phyloP scores from a whole-genome alignment of 2,888 invertebrate species.

The Dryococelus australis region DNA sequence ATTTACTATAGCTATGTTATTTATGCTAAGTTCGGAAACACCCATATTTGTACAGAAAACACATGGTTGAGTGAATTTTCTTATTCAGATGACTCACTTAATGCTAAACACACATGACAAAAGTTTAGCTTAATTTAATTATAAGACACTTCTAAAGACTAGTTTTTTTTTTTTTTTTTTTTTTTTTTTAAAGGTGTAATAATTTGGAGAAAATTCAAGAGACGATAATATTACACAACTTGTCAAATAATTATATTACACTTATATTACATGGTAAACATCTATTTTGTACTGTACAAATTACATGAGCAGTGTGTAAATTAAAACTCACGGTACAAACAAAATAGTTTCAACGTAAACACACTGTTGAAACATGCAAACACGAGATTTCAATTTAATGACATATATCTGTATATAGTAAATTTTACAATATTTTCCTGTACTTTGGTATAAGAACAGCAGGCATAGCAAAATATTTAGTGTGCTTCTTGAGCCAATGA shows the following conservation, averaged over 20 bases:
- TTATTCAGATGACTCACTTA: background rate
- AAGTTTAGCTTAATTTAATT: background rate
- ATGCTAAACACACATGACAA: background rate
- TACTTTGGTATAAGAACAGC: too few species aligned
- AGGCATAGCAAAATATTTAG: too few species aligned
- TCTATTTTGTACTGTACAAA: constrained; percentile 8
- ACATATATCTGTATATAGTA: too few species aligned
- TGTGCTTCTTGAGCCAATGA: too few species aligned
- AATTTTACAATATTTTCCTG: too few species aligned
- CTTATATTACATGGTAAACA: background rate
- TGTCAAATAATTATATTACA: background rate
- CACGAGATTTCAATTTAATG: too few species aligned
- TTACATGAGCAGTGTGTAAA: background rate
- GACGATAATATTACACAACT: background rate
- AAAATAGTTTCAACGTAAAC: too few species aligned
- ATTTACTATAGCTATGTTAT: background rate
- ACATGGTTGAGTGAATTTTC: background rate
- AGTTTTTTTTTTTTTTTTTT: background rate
- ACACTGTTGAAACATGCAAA: background rate
- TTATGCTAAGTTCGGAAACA: background rate
- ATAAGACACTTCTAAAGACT: background rate
- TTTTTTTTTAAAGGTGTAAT: background rate
- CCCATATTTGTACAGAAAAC: background rate
- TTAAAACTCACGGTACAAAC: too few species aligned
- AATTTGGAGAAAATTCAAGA: background rate